Conservation (phyloP, 2,888 invertebrate species). For the Arctia plantaginis region DNA sequence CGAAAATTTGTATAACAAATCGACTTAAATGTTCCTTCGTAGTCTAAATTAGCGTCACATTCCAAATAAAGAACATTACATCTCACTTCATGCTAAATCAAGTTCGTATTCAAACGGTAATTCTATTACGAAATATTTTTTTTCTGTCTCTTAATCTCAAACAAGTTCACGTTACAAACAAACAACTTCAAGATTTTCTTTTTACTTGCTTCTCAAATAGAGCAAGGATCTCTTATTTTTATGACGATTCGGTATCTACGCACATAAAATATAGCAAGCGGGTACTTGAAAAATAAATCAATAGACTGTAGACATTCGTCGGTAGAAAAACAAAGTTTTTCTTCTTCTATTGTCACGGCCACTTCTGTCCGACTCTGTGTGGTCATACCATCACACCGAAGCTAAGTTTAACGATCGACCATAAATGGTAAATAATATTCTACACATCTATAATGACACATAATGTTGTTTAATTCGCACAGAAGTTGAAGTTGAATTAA, state of each 20-base stretch:
- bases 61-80: not conserved
- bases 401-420: not conserved
- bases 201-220: slow-evolving; percentile 18
- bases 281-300: slow-evolving; percentile 69
- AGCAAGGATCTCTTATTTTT: slow-evolving; percentile 27
- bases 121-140: not conserved
- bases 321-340: slow-evolving; percentile 69
- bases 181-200: slow-evolving; percentile 6
- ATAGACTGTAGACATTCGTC: slow-evolving; percentile 51
- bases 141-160: not conserved
- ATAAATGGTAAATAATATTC: not conserved
- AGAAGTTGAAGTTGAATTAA: not conserved
- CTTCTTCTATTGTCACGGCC: slow-evolving; percentile 55
- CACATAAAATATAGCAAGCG: slow-evolving; percentile 51
- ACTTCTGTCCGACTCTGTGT: slow-evolving; percentile 54
- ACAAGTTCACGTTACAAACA: slow-evolving; percentile 5
- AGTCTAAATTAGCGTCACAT: not conserved
- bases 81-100: not conserved
- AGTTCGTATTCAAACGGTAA: not conserved
- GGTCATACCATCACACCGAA: slow-evolving; percentile 54
- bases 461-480: not conserved
- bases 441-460: not conserved
- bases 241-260: slow-evolving; percentile 40
- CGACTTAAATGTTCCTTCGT: not conserved
- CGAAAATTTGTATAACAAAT: not conserved